Evolutionary conservation across 2,113 vertebrate genomes (phyloP), one percentile per base, ranked within the genome.

Genomic region (Origma solitaria): DNA sequence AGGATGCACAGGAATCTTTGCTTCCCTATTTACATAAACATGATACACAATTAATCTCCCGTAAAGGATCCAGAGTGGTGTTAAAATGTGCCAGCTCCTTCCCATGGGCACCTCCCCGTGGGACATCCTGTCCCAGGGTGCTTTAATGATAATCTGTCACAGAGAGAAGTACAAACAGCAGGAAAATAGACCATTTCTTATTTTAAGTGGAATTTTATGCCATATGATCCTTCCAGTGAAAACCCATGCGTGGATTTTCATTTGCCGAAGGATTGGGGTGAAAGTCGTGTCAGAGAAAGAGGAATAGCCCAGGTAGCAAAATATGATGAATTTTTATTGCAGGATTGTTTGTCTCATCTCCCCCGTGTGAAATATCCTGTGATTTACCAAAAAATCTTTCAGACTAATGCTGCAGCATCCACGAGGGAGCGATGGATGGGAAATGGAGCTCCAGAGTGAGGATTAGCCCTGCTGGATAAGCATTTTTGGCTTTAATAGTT

Each of bases 11-110:
- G 64, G 65, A 96, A 92, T 91, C 94, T 90, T 82, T 20, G 4
- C 69, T 89, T 45, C 81, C 53, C 78, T 96, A 89, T 97, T 97
- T 97, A 77, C 93, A 97, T 93, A 94, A 96, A 83, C 65, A 66
- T 13, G 7, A 62, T 58, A 61, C 83, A 72, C 68, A 94, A 90
- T 97, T 96, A 95, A 96, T 96, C 97, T 97, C 90, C 70, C 72
- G 76, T 58, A 93, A 96, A 95, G 80, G 69, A 91, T 76, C 50
- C 18, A 17, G 76, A 49, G 69, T 13, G 65, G 25, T 56, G 77
- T 47, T 89, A 45, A 24, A 87, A 82, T 25, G 15, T 37, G 9
- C 28, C 45, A 44, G 3, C 45, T 86, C 17, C 42, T 50, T 83
- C 49, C 94, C 72, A 4, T 2, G 9, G 81, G 53, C 51, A 30